A percentile compares a stretch with the other conserved stretches of the same genome.
Conservation (phyloP, 1,140 invertebrate genomes). For the Drosophila punjabiensis region DNA sequence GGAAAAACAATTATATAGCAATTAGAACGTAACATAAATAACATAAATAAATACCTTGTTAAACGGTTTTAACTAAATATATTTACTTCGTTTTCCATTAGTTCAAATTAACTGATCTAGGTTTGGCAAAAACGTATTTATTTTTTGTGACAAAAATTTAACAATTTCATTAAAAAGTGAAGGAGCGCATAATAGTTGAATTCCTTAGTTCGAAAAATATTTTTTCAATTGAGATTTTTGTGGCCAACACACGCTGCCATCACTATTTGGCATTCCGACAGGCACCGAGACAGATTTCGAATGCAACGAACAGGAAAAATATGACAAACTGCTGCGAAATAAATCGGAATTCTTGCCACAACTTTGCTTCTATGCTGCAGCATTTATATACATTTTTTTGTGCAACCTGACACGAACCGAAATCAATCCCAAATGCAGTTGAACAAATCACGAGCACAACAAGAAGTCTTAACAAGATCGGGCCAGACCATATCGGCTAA, state of each 20-base stretch:
- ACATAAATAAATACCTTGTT: not conserved
- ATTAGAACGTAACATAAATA: not conserved
- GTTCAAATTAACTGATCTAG: not conserved
- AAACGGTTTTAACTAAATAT: not conserved
- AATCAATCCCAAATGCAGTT: conserved; percentile 60
- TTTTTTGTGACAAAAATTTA: not conserved
- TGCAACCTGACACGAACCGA: conserved; percentile 45
- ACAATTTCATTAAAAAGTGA: not conserved
- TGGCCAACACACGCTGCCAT: conserved; percentile 3
- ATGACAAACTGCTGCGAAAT: conserved; percentile 44
- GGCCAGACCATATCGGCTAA: conserved; percentile 42
- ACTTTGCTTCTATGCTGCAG: conserved; percentile 48
- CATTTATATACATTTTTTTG: conserved; percentile 21
- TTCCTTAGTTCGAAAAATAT: not conserved
- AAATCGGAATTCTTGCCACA: conserved; percentile 52
- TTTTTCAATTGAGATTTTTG: conserved; percentile 2
- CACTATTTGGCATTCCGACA: conserved; percentile 17
- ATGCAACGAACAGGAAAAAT: conserved; percentile 20
- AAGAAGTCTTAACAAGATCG: conserved; percentile 44
- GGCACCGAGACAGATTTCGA: conserved; percentile 1
- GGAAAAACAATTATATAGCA: not conserved
- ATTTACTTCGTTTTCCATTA: not conserved
- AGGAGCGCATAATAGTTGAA: not conserved
- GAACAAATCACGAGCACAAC: conserved; percentile 70
- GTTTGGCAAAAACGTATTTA: not conserved